Evolutionary conservation across 2,888 invertebrate genomes (phyloP).

Genomic region (Eupithecia vulgata): DNA sequence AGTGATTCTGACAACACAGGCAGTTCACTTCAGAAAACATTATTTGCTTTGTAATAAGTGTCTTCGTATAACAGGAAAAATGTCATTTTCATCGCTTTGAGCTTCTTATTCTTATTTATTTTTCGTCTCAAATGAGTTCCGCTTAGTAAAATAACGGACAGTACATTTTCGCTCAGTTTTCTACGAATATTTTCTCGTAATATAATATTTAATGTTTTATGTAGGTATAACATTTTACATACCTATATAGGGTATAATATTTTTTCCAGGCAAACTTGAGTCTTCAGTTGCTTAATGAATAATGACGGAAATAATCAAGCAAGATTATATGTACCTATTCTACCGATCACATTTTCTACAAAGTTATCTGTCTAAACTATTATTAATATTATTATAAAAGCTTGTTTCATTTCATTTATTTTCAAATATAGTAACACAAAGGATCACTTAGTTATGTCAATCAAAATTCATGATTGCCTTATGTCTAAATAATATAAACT

Average conservation of each 20-base stretch:
- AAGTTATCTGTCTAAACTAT: too few relatives aligned
- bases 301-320: background rate
- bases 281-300: background rate
- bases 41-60: constrained; percentile 26
- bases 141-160: constrained; percentile 3
- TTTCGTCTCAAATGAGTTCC: constrained; percentile 11
- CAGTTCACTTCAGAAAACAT: constrained; percentile 23
- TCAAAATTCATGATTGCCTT: too few relatives aligned
- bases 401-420: too few relatives aligned
- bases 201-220: too few relatives aligned
- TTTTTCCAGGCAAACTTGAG: background rate
- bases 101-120: constrained; percentile 21
- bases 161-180: background rate
- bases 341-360: too few relatives aligned
- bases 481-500: too few relatives aligned
- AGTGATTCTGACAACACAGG: constrained; percentile 20
- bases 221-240: too few relatives aligned
- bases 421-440: too few relatives aligned
- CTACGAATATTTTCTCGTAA: background rate
- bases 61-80: constrained; percentile 22
- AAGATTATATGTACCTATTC: background rate
- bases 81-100: constrained; percentile 19
- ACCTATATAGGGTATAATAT: too few relatives aligned
- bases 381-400: too few relatives aligned
- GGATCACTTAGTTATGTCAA: too few relatives aligned